phyloP scores from a whole-genome alignment of 2,113 vertebrate genomes.

The Tor tambroides region DNA sequence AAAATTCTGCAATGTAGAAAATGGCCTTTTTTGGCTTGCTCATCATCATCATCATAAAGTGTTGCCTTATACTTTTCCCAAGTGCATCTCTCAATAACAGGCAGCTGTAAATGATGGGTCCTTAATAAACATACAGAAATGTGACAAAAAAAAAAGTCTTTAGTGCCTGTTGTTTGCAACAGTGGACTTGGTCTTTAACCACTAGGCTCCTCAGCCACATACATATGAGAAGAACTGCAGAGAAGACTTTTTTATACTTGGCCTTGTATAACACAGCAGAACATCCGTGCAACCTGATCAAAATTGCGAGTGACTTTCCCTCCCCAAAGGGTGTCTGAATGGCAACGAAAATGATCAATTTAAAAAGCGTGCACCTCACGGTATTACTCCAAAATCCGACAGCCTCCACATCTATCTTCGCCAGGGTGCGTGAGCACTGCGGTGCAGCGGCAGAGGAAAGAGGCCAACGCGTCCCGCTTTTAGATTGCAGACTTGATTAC shows the following conservation, averaged over 20 bases:
- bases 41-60: too few species aligned
- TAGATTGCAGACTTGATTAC: constrained; percentile 58
- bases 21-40: too few species aligned
- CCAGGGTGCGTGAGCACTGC: background rate
- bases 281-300: constrained; percentile 21
- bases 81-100: too few species aligned
- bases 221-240: background rate
- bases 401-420: constrained; percentile 8
- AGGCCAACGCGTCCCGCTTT: constrained; percentile 4
- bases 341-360: constrained; percentile 34
- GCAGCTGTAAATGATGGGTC: too few species aligned
- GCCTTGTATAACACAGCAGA: constrained; percentile 13
- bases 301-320: background rate
- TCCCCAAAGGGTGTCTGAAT: constrained; percentile 13
- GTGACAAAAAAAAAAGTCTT: too few species aligned
- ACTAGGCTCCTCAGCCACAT: background rate
- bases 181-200: background rate
- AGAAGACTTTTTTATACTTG: background rate
- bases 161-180: too few species aligned
- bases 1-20: too few species aligned
- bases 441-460: constrained; percentile 5
- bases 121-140: too few species aligned
- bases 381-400: constrained; percentile 10
- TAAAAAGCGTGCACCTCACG: background rate
- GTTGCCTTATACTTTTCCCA: too few species aligned